Evolutionary conservation across 1,140 invertebrate species (phyloP), one percentile per base, ranked within the genome.

Genomic region (Sycophila sp.): DNA sequence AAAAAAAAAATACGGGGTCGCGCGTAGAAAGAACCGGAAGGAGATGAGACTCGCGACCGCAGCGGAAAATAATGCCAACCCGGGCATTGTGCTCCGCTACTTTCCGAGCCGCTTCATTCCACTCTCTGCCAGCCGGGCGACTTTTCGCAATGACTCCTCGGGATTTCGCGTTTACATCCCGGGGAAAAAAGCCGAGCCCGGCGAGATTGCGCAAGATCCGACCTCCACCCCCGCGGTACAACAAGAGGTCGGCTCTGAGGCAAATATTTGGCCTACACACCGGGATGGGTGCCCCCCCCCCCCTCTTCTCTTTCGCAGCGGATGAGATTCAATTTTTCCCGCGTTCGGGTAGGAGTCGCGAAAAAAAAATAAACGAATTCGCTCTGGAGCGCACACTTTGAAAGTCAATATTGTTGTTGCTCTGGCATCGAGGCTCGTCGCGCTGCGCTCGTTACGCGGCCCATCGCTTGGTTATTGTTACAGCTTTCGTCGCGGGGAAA

Each of bases 21-120:
- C 11, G 8, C 19, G 26, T 2, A 62, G n/a, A 45, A 47, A 19
- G 13, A 51, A 51, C n/a, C 13, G 32, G 51, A 22, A 26, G 28
- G 34, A 38, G 34, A 68, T 68, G 38, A 68, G 40, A 45, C 30
- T 58, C 36, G 26, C 22, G 28, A 19, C 17, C 22, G 53, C 51
- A 49, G 53, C 64, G 15, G 26, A 53, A 51, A 69, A 53, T 62
- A 62, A 62, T 60, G 32, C 36, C 38, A 49, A 32, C 17, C 55
- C 26, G 28, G 38, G n/a, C 42, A 32, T 55, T 55, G 53, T 56
- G 32, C 34, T 7, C 8, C 62, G 47, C 4, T 49, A n/a, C 49
- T 26, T 28, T 53, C 62, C 45, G 32, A 28, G 15, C 28, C 47
- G 32, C 34, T 60, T 53, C 66, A 19, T 62, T 19, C 40, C 30